Base-by-base conservation (phyloP, 2,797 vertebrate species). In the Ptychobarbus kaznakovi region DNA sequence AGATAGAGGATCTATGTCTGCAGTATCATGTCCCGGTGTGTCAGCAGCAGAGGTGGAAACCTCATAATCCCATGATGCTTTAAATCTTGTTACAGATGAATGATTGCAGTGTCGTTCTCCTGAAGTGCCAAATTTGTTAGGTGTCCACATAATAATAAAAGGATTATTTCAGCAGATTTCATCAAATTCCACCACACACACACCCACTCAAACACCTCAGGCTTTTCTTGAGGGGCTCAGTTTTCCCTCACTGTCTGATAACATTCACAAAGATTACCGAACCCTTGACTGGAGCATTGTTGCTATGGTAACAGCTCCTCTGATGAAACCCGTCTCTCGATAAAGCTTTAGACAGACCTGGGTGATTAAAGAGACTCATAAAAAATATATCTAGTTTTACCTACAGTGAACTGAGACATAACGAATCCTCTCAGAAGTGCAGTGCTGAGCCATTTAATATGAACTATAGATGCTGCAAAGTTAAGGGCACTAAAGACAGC, bases 241-340 rank as follows among this genome's bases (percentile, higher is more conserved):
- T 72, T 80, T 61, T 79, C 20, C 51, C 51, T 32, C 66, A 38
- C 25, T 72, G 83, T 70, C 65, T 79, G 83, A 79, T 79, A 85
- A 85, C 66, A 80, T 49, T 73, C 68, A 58, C n/a, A 77, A 58
- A 85, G 76, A 85, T 80, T 56, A 63, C 58, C 63, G 28, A 63
- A 44, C 35, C 69, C 83, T 84, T 75, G 51, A 85, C 25, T 79
- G 63, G 83, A 87, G 86, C 79, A 18, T 2, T 32, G 91, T 93
- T 92, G 79, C 91, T 84, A 90, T 91, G 87, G 91, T 79, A 91
- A 92, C 91, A 35, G 35, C 28, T 81, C n/a, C 46, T 77, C 51
- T 61, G 66, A 70, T 77, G 25, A 73, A 40, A 69, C 85, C 85
- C 61, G 61, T 88, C 61, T 83, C 87, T 81, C 73, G 86, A 91